Evolutionary conservation across 2,888 invertebrate species (phyloP).

Genomic region (Caenorhabditis zanzibari): DNA sequence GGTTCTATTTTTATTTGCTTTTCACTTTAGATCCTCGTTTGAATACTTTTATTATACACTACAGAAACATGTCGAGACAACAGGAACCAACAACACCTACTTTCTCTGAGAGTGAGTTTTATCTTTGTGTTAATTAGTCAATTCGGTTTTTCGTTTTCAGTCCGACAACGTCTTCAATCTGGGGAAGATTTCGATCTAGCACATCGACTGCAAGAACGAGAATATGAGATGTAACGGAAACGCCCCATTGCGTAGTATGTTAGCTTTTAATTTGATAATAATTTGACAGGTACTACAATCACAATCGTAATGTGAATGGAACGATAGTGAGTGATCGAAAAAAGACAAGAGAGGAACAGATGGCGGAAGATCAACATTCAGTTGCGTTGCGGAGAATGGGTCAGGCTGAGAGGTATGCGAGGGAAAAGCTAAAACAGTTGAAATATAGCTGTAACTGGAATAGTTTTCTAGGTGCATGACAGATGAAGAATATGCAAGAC

Average conservation of each 20-base stretch:
- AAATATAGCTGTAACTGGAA: no score
- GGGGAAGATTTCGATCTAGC: conserved; percentile 63
- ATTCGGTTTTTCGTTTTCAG: conserved; percentile 18
- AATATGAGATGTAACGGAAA: conserved; percentile 57
- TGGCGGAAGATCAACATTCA: conserved; percentile 52
- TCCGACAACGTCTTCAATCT: conserved; percentile 56
- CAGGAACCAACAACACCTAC: conserved; percentile 43
- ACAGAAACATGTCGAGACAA: conserved; percentile 39
- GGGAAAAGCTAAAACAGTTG: not conserved
- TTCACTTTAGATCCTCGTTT: conserved; percentile 1
- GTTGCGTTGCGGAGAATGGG: conserved; percentile 41
- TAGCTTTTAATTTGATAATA: conserved; percentile 58
- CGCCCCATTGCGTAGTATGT: not conserved
- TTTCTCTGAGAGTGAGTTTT: conserved; percentile 52
- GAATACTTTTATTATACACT: conserved; percentile 7
- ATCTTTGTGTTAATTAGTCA: not conserved
- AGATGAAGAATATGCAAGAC: conserved; percentile 56
- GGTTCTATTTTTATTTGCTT: conserved; percentile 41
- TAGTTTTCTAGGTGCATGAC: conserved; percentile 36
- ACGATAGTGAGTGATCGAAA: conserved; percentile 64
- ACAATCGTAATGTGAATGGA: conserved; percentile 64
- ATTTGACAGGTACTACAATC: conserved; percentile 57
- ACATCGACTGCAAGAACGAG: conserved; percentile 52
- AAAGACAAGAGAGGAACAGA: conserved; percentile 60
- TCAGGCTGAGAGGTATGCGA: conserved; percentile 33